Evolutionary conservation across 2,113 vertebrate genomes (phyloP).

Genomic region (Notarius lentiginosus): DNA sequence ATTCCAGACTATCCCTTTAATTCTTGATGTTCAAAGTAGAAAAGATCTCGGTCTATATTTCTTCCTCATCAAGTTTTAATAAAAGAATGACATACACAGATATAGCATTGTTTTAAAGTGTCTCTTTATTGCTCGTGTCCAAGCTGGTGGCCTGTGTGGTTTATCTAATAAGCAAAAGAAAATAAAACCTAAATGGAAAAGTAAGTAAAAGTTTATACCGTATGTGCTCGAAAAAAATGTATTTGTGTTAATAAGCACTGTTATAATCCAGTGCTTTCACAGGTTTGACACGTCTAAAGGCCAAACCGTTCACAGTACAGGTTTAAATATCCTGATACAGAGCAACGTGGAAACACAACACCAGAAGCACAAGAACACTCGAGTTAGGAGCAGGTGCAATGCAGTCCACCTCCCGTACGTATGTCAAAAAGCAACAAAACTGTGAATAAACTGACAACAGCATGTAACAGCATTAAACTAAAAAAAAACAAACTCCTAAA

Average conservation of each 20-base stretch:
- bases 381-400: background rate
- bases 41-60: background rate
- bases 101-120: slow-evolving; percentile 61
- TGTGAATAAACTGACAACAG: slow-evolving; percentile 21
- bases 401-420: background rate
- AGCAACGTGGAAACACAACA: slow-evolving; percentile 15
- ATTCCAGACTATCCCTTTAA: background rate
- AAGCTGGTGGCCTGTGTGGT: slow-evolving; percentile 77
- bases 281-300: slow-evolving; percentile 58
- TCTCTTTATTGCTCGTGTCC: slow-evolving; percentile 80
- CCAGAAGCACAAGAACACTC: slow-evolving; percentile 1
- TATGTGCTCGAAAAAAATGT: slow-evolving; percentile 40
- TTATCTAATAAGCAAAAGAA: slow-evolving; percentile 65
- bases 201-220: slow-evolving; percentile 60
- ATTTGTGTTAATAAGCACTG: slow-evolving; percentile 31
- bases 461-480: slow-evolving; percentile 31
- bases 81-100: background rate
- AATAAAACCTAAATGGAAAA: slow-evolving; percentile 62
- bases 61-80: background rate
- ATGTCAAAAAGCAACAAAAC: background rate
- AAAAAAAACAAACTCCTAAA: slow-evolving; percentile 13
- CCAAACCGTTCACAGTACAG: slow-evolving; percentile 33
- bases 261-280: slow-evolving; percentile 34
- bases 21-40: background rate
- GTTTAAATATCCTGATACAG: slow-evolving; percentile 27